Evolutionary conservation across 2,113 vertebrate species (phyloP).

Genomic region (Vidua chalybeata): DNA sequence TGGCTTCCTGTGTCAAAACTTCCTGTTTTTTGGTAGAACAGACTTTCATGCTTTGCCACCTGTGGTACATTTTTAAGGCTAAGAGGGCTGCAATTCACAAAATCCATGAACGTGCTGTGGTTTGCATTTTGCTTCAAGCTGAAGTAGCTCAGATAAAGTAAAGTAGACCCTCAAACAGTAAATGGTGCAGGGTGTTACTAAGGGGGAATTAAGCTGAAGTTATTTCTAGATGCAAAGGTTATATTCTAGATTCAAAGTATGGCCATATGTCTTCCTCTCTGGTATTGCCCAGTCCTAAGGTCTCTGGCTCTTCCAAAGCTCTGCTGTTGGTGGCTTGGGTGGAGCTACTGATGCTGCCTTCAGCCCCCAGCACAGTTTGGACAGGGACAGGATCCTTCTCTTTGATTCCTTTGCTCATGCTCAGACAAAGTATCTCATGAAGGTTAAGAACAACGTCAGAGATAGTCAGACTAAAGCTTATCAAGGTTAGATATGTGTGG

Average conservation of each 20-base stretch:
- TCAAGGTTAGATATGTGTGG: background rate
- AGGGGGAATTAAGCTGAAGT: background rate
- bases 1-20: background rate
- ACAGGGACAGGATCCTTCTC: background rate
- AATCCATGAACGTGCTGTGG: fast-evolving
- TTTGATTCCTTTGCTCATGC: background rate
- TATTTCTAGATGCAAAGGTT: background rate
- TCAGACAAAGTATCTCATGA: background rate
- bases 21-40: background rate
- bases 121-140: background rate
- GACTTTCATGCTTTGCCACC: background rate
- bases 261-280: background rate
- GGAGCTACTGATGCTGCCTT: background rate
- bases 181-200: background rate
- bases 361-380: fast-evolving
- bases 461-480: background rate
- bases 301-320: background rate
- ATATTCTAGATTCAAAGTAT: background rate
- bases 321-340: background rate
- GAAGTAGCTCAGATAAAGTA: background rate
- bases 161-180: background rate
- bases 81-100: background rate
- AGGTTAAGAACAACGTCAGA: background rate
- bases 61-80: background rate
- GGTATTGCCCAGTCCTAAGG: background rate